Base-by-base conservation (phyloP, 2,888 invertebrate genomes). In the Omphaloscelis lunosa region DNA sequence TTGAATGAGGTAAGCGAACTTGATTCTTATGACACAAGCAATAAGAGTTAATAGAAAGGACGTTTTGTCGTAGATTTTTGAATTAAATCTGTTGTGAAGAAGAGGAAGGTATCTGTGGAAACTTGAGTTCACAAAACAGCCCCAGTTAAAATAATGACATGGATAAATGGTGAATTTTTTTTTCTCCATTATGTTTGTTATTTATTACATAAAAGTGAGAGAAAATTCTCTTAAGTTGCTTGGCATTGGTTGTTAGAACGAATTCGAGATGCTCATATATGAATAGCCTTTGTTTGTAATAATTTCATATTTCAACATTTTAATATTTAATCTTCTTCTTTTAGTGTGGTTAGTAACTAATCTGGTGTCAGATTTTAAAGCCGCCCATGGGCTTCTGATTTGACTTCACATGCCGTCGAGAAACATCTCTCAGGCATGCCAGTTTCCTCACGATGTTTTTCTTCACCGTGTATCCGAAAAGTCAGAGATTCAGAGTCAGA, bases 31-130 rank as follows among this genome's bases (percentile, higher is more conserved):
- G 88, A 72, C 62, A 70, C 73, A 80, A 75, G 79, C 72, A 83
- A 89, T 90, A 90, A 88, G 89, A 85, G 79, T 83, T 81, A 80
- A 83, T 75, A 79, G 83, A 90, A 86, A 86, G 81, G 83, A 85
- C 82, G 75, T 84, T 89, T 88, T 86, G 86, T 87, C 78, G 79
- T 85, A 67, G 70, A 78, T 80, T 85, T 86, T 86, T 85, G 86
- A 86, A 91, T 92, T 88, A 91, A 90, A 90, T 91, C 90, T 90
- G 88, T 90, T 89, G 87, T 87, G 86, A 90, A 86, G 89, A 89
- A 86, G 81, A 85, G 85, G 85, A 82, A 88, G 87, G 87, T 83
- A 87, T 80, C 84, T 61, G 51, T 20, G 66, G 73, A 88, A 89
- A 85, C 74, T 88, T 84, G 75, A 85, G 88, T 86, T 88, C 81